Evolutionary conservation across 2,797 vertebrate genomes (phyloP).

Genomic region (Tamandua tetradactyla): DNA sequence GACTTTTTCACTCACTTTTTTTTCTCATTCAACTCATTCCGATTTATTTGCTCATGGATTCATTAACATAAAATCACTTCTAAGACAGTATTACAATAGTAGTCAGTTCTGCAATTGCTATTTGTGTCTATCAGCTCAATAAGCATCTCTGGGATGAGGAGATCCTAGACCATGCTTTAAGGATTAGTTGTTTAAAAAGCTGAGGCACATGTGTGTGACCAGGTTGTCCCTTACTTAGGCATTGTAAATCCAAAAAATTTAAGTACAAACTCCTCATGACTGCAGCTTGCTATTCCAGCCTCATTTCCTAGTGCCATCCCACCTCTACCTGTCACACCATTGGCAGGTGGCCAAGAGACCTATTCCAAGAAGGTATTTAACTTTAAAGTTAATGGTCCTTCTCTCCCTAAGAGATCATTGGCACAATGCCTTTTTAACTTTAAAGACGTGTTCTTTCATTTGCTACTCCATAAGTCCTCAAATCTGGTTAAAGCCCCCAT

Average conservation of each 20-base stretch:
- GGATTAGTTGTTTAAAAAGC: neutral
- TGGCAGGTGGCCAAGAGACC: neutral
- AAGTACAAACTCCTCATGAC: neutral
- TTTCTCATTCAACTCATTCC: neutral
- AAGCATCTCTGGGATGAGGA: neutral
- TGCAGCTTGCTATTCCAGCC: neutral
- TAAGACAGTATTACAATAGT: neutral
- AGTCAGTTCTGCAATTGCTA: neutral
- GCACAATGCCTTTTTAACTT: neutral
- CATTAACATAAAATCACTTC: neutral
- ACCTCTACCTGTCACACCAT: neutral
- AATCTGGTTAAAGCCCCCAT: neutral
- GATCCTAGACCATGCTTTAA: neutral
- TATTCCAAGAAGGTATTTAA: neutral
- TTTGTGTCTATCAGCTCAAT: neutral
- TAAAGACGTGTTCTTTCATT: neutral
- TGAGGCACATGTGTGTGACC: neutral
- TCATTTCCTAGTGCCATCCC: neutral
- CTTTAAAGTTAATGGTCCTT: neutral
- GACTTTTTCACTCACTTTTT: neutral
- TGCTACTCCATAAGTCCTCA: neutral
- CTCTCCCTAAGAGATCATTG: neutral
- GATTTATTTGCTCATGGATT: neutral
- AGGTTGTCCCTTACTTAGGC: neutral
- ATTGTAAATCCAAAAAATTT: neutral